Evolutionary conservation across 2,113 vertebrate species (phyloP).

Genomic region (Tinamus guttatus): DNA sequence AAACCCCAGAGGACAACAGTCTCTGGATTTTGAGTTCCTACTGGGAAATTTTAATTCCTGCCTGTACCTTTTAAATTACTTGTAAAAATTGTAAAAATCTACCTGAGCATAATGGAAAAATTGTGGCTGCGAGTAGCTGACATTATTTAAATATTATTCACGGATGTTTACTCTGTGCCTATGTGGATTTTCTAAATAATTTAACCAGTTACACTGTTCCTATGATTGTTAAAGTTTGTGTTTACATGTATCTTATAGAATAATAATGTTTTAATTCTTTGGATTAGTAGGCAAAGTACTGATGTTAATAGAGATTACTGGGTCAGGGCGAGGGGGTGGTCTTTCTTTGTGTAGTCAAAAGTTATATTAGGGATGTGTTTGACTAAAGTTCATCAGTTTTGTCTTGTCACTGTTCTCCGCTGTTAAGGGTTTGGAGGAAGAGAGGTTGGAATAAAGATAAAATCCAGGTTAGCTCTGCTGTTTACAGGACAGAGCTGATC

Average conservation of each 20-base stretch:
- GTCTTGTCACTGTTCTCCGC: not conserved
- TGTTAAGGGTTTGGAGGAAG: not conserved
- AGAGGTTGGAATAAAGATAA: not conserved
- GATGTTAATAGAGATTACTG: not conserved
- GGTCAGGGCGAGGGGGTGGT: not conserved
- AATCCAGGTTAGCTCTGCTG: not conserved
- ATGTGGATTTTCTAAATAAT: not conserved
- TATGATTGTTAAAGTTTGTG: not conserved
- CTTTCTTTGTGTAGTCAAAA: not conserved
- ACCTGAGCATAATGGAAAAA: not conserved
- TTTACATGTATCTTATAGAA: not conserved
- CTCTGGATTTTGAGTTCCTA: not conserved
- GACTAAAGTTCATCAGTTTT: not conserved
- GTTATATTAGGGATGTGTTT: not conserved
- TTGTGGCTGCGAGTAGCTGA: not conserved
- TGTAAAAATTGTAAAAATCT: not conserved
- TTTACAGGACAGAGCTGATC: not conserved
- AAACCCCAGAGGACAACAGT: not conserved
- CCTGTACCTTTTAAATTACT: not conserved
- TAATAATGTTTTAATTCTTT: not conserved
- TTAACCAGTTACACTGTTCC: not conserved
- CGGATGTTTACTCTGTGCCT: conserved; percentile 25
- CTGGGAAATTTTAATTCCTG: not conserved
- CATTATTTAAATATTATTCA: conserved; percentile 19
- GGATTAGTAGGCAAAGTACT: not conserved